These are phyloP conservation scores for Sturmia bella DNA, from an alignment of 2,888 invertebrate genomes.

Conservation along the genomic window DNA sequence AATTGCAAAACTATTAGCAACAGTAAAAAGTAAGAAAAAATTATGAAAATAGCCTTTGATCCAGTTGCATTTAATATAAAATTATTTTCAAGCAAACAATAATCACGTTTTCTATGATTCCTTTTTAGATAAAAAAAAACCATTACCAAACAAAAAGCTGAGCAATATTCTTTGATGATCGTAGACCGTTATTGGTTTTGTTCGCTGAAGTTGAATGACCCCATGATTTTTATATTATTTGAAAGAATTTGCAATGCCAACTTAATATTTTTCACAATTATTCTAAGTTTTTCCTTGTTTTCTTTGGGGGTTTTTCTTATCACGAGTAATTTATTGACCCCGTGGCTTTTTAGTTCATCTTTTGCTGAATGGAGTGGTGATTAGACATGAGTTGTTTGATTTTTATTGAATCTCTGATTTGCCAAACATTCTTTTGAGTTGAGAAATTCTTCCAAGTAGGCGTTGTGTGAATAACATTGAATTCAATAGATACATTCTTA, in stretches of 20 bases:
- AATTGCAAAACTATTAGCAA: neutral
- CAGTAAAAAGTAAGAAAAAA: slow-evolving; percentile 7
- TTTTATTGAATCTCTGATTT: neutral
- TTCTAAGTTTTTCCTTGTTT: neutral
- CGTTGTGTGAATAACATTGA: slow-evolving; percentile 17
- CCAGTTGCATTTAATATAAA: neutral
- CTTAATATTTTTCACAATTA: neutral
- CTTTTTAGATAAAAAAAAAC: neutral
- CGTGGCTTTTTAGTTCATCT: neutral
- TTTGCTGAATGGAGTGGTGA: neutral
- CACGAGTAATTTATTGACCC: slow-evolving; percentile 39
- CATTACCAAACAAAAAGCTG: no score
- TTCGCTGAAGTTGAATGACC: no score
- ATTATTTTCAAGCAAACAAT: slow-evolving; percentile 7
- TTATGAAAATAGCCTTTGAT: slow-evolving; percentile 25
- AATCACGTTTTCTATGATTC: slow-evolving; percentile 14
- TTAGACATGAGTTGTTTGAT: neutral
- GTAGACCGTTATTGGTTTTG: no score
- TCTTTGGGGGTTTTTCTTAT: neutral
- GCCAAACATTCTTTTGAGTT: slow-evolving; percentile 12
- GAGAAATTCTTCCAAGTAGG: slow-evolving; percentile 15
- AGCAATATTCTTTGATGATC: no score
- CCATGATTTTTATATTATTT: no score
- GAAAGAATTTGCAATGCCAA: neutral
- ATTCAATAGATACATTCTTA: slow-evolving; percentile 10